Conservation (phyloP, 2,797 vertebrate species). For the Lepus oiostolus region DNA sequence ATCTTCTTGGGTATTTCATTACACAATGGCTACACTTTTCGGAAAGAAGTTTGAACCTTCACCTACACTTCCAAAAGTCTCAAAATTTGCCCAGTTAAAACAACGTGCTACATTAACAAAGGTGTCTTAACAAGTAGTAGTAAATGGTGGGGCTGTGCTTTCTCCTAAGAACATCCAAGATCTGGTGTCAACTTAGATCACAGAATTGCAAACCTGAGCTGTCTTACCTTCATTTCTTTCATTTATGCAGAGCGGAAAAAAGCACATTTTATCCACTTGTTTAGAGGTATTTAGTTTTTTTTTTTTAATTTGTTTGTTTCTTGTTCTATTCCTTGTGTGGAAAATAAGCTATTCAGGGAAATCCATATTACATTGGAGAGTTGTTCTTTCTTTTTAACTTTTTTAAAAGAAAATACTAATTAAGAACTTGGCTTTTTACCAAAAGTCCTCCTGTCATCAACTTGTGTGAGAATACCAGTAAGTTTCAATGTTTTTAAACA, state of each 20-base stretch:
- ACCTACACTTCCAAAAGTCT: conserved; percentile 87
- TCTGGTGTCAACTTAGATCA: conserved; percentile 79
- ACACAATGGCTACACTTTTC: conserved; percentile 85
- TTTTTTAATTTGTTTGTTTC: background rate
- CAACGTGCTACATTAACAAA: conserved; percentile 74
- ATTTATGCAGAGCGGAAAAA: conserved; percentile 46
- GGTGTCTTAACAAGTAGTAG: conserved; percentile 68
- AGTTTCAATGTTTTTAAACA: conserved; percentile 59
- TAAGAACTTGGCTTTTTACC: background rate
- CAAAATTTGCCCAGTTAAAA: conserved; percentile 87
- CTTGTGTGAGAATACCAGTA: background rate
- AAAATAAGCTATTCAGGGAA: conserved; percentile 21
- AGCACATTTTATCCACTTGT: background rate
- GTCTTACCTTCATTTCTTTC: conserved; percentile 75
- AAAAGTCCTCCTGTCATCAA: background rate
- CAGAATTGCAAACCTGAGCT: conserved; percentile 80
- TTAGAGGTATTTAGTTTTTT: conserved; percentile 25
- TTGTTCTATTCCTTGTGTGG: conserved; percentile 12
- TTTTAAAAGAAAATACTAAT: conserved; percentile 33
- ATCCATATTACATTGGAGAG: background rate
- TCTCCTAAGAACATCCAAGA: conserved; percentile 76
- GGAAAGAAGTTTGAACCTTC: conserved; percentile 89
- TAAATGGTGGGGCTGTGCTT: conserved; percentile 76
- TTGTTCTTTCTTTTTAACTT: conserved; percentile 41
- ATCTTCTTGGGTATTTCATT: conserved; percentile 90